A percentile compares a stretch with the other conserved stretches of the same genome.
phyloP scores from a whole-genome alignment of 2,113 vertebrate species.

The Clupea harengus region DNA sequence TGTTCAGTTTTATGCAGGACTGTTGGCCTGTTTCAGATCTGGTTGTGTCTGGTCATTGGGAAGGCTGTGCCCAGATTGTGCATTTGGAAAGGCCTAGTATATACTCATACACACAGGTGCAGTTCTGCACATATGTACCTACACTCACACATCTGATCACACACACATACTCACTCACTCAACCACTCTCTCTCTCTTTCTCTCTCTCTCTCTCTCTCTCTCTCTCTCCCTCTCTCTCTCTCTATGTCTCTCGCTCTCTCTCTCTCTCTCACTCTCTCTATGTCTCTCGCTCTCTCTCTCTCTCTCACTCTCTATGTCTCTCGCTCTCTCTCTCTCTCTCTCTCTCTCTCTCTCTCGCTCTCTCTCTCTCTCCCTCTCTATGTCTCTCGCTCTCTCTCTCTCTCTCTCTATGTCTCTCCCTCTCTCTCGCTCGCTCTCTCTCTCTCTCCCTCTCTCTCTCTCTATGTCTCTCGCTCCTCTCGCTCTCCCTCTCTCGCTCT shows the following conservation, averaged over 20 bases:
- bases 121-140: background rate
- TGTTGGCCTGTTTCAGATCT: slow-evolving; percentile 33
- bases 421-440: too few species aligned
- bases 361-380: too few species aligned
- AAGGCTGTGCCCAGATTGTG: slow-evolving; percentile 26
- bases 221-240: too few species aligned
- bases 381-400: too few species aligned
- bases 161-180: background rate
- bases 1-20: background rate
- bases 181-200: slow-evolving; percentile 18
- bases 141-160: background rate
- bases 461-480: too few species aligned
- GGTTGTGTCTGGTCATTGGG: background rate
- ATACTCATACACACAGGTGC: background rate
- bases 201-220: background rate
- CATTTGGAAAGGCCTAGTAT: slow-evolving; percentile 46
- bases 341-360: too few species aligned
- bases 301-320: too few species aligned
- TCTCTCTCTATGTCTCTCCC: too few species aligned
- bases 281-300: too few species aligned
- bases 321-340: too few species aligned
- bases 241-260: too few species aligned
- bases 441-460: too few species aligned
- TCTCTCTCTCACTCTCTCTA: slow-evolving; percentile 13
- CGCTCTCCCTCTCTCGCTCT: background rate